Percentiles rank a stretch among this genome's conserved stretches.
Evolutionary conservation across 2,888 invertebrate species (phyloP).

Genomic region (Eupithecia insigniata): DNA sequence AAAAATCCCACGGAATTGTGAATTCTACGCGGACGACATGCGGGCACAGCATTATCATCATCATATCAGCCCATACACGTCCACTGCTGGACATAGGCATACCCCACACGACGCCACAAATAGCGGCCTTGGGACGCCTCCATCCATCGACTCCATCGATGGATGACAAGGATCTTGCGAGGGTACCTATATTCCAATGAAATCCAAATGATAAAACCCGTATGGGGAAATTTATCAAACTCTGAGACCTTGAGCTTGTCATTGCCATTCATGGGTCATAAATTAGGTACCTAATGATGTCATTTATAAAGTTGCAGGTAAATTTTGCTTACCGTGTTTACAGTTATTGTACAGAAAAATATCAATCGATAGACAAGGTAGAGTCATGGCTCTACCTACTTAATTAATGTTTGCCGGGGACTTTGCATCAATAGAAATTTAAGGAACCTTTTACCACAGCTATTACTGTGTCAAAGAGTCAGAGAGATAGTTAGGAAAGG

Average conservation of each 20-base stretch:
- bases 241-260: conserved; percentile 16
- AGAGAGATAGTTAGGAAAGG: no score
- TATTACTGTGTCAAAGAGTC: no score
- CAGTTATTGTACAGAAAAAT: background rate
- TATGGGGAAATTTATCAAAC: conserved; percentile 12
- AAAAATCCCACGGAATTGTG: no score
- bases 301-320: background rate
- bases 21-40: no score
- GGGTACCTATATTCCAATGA: background rate
- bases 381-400: background rate
- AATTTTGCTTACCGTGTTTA: background rate
- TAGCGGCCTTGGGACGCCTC: no score
- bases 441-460: no score
- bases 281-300: background rate
- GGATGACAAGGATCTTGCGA: background rate
- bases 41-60: no score
- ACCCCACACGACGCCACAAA: no score
- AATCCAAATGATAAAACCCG: conserved; percentile 18
- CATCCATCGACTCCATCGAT: no score
- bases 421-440: background rate
- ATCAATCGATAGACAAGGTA: background rate
- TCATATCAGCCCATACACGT: no score
- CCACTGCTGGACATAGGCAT: no score
- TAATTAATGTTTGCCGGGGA: background rate
- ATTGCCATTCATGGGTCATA: background rate